Conservation (phyloP, 2,113 vertebrate genomes). For the Bucco capensis region DNA sequence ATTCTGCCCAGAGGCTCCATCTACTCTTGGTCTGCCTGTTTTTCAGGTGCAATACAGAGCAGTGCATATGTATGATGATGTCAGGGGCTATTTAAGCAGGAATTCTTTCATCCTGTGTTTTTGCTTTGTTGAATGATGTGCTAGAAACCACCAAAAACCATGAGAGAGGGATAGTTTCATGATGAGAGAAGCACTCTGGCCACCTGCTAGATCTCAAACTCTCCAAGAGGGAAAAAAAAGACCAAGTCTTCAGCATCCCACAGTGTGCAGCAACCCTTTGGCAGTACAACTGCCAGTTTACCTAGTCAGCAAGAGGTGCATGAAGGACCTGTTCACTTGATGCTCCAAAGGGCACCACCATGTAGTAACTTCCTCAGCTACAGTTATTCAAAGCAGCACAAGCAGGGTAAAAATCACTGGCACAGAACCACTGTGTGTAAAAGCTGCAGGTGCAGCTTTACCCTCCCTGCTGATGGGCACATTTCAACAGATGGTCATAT, state of each 20-base stretch:
- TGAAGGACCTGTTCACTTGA: not conserved
- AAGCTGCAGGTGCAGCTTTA: not conserved
- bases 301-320: not conserved
- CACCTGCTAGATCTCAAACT: not conserved
- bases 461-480: not conserved
- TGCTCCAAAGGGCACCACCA: not conserved
- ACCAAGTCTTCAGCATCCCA: not conserved
- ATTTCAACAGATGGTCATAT: not conserved
- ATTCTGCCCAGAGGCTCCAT: constrained; percentile 64
- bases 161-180: not conserved
- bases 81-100: constrained; percentile 41
- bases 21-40: constrained; percentile 11
- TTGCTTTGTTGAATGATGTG: not conserved
- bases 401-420: not conserved
- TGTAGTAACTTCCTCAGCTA: not conserved
- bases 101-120: constrained; percentile 5
- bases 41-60: constrained; percentile 17
- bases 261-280: not conserved
- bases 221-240: not conserved
- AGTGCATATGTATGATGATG: constrained; percentile 33
- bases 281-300: not conserved
- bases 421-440: not conserved
- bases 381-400: not conserved
- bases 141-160: not conserved
- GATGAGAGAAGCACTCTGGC: not conserved